Base-by-base conservation (phyloP, 2,113 vertebrate species). In the Phyllostomus hastatus region DNA sequence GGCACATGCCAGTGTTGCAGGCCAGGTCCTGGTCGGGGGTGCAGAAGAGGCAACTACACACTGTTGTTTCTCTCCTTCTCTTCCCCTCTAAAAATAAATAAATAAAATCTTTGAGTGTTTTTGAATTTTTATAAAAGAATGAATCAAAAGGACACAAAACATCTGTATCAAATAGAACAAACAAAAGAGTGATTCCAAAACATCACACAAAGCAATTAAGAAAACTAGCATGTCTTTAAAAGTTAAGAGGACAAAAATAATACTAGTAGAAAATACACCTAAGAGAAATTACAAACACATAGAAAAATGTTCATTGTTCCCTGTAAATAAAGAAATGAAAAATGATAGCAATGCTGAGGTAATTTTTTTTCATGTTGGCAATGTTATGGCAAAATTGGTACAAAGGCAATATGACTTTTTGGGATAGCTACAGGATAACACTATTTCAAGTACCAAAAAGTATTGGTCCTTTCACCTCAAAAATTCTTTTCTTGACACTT, bases 401-500 rank as follows among this genome's bases (percentile, higher is more conserved):
- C 43, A 59, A 81, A n/a, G 75, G n/a, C 67, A 84, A n/a, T 52
- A 41, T 5, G 9, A 22, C 46, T 54, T 86, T 83, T n/a, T 67
- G 28, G 48, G 52, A 91, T 76, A 90, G 69, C 43, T 24, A 69
- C 15, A 83, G 70, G 43, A 54, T 8, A 79, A 73, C n/a, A 28
- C 38, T 64, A 88, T 3, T 85, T 6, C n/a, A 67, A 95, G 48
- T 66, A 84, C 28, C 48, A 15, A 80, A 85, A 67, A 26, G 59
- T 41, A 31, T 4, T 43, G 11, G 28, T 70, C 8, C 11, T 28
- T 50, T 28, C 22, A 28, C 83, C 78, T 67, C 43, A 78, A 79
- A 92, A 94, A 69, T 88, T 89, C 17, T 84, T 93, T 94, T 79
- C 52, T 78, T 87, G 35, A 83, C 12, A 78, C 76, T 79, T 90